Percentiles rank a stretch among this genome's conserved stretches.
phyloP scores from a whole-genome alignment of 2,113 vertebrate genomes.

The Pseudolaguvia tuberculata region DNA sequence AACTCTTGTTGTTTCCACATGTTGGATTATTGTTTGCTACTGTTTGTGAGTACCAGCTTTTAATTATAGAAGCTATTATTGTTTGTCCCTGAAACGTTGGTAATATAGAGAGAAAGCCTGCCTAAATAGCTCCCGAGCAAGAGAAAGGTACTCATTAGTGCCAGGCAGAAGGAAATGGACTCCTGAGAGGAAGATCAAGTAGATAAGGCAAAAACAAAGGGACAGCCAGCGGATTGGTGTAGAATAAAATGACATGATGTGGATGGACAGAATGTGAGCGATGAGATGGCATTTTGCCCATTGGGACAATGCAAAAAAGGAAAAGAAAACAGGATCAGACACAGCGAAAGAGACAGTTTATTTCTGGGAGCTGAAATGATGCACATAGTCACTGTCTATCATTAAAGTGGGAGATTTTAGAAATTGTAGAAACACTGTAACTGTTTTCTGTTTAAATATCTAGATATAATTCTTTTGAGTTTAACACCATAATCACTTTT shows the following conservation, averaged over 20 bases:
- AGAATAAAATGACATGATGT: slow-evolving; percentile 5
- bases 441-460: neutral
- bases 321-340: slow-evolving; percentile 5
- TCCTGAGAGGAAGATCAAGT: neutral
- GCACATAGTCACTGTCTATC: neutral
- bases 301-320: neutral
- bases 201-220: slow-evolving; percentile 22
- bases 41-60: slow-evolving; percentile 5
- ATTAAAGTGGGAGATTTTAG: neutral
- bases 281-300: slow-evolving; percentile 25
- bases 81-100: slow-evolving; percentile 2
- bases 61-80: slow-evolving; percentile 34
- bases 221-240: neutral
- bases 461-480: no score
- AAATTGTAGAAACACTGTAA: neutral
- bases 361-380: slow-evolving; percentile 31
- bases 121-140: slow-evolving; percentile 5
- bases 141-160: neutral
- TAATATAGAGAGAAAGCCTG: neutral
- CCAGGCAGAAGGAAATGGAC: slow-evolving; percentile 12
- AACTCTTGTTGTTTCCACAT: neutral
- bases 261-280: slow-evolving; percentile 7
- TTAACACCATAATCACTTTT: neutral
- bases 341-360: slow-evolving; percentile 21
- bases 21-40: slow-evolving; percentile 23